Evolutionary conservation across 2,888 invertebrate genomes (phyloP).

Genomic region (Drosophila nr. fundita): DNA sequence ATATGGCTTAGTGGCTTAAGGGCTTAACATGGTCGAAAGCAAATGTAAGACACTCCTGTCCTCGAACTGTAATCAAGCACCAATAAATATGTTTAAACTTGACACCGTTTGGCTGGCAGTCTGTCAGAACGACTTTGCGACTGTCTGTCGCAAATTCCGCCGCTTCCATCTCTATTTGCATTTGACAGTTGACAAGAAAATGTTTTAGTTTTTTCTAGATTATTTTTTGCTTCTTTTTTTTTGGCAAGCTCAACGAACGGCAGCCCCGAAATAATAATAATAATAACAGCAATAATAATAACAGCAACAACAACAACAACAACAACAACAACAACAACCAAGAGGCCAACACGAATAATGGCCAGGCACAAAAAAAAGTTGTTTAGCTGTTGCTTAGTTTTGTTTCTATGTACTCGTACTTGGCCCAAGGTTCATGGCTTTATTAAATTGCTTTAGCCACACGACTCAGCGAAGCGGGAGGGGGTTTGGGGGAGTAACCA

Average conservation of each 20-base stretch:
- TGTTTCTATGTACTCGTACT: slow-evolving; percentile 63
- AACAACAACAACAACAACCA: slow-evolving; percentile 33
- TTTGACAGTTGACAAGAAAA: slow-evolving; percentile 56
- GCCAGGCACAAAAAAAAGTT: slow-evolving; percentile 13
- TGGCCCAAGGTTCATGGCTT: slow-evolving; percentile 77
- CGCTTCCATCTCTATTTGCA: slow-evolving; percentile 42
- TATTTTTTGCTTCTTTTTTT: slow-evolving; percentile 15
- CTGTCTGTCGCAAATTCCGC: slow-evolving; percentile 2
- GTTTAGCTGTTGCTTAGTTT: slow-evolving; percentile 43
- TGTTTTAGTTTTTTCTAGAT: slow-evolving; percentile 30
- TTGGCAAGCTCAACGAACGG: slow-evolving; percentile 53
- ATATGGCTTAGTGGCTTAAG: slow-evolving; percentile 40
- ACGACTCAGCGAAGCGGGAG: slow-evolving; percentile 29
- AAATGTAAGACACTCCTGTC: slow-evolving; percentile 26
- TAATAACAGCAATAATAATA: slow-evolving; percentile 16
- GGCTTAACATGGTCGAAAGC: slow-evolving; percentile 25
- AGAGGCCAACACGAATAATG: slow-evolving; percentile 41
- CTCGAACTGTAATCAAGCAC: slow-evolving; percentile 29
- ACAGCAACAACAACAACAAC: too few relatives aligned
- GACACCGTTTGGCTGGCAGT: slow-evolving; percentile 56
- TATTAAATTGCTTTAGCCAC: slow-evolving; percentile 72
- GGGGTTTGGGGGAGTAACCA: slow-evolving; percentile 14
- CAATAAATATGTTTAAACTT: slow-evolving; percentile 67
- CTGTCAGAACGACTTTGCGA: slow-evolving; percentile 22
- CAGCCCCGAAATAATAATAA: slow-evolving; percentile 62